Evolutionary conservation across 2,888 invertebrate genomes (phyloP).

Genomic region (Pyrrhosoma nymphula): DNA sequence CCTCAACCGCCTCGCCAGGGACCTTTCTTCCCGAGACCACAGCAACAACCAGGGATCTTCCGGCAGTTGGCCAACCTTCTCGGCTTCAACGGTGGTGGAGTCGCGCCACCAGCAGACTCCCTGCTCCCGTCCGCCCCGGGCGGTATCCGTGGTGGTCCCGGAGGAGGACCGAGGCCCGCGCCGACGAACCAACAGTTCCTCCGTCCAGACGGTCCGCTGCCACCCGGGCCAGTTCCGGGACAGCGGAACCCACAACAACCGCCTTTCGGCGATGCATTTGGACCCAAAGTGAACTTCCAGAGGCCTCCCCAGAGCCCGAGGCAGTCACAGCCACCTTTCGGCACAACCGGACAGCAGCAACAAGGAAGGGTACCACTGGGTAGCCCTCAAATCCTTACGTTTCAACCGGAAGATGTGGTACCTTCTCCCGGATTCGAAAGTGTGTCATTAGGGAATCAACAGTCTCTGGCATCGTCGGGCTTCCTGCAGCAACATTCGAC

Average conservation of each 20-base stretch:
- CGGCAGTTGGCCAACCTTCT: neutral
- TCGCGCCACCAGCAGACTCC: neutral
- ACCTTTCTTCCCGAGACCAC: neutral
- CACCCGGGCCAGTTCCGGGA: neutral
- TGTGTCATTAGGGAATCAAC: neutral
- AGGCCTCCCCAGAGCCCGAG: neutral
- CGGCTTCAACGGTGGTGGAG: neutral
- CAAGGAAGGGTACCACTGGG: neutral
- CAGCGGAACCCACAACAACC: neutral
- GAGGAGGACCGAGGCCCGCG: neutral
- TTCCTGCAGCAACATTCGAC: neutral
- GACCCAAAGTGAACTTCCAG: neutral
- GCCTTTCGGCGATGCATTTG: neutral
- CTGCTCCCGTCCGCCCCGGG: neutral
- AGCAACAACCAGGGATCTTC: neutral
- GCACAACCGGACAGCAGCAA: neutral
- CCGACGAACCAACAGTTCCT: neutral
- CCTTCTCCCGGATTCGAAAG: neutral
- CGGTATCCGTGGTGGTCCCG: neutral
- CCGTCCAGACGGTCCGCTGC: neutral
- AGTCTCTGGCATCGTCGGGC: neutral
- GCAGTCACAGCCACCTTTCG: neutral
- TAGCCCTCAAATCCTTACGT: neutral
- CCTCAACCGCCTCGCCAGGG: neutral
- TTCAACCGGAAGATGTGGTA: neutral